These are phyloP conservation scores for Cantharis flavilabris DNA, from an alignment of 2,888 invertebrate genomes.

Conservation along the genomic window DNA sequence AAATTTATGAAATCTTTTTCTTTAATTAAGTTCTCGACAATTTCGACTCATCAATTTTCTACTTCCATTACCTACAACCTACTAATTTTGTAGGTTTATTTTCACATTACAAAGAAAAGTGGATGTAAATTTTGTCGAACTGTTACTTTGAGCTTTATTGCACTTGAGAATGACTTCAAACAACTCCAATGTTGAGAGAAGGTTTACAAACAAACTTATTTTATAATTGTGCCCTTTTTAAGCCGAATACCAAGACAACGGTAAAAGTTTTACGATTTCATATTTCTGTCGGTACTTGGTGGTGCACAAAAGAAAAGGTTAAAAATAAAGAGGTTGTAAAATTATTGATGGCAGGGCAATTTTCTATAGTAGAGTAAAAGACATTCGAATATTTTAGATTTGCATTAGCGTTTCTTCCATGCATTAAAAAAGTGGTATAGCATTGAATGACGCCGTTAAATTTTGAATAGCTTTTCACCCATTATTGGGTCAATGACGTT, in stretches of 20 bases:
- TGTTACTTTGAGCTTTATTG: not conserved
- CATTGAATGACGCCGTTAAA: not conserved
- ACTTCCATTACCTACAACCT: not conserved
- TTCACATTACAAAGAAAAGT: not conserved
- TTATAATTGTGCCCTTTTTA: not conserved
- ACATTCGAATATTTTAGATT: not conserved
- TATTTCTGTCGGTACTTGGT: not conserved
- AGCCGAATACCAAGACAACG: not conserved
- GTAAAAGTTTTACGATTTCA: not conserved
- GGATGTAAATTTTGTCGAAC: not conserved
- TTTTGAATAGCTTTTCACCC: constrained; percentile 19
- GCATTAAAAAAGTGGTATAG: constrained; percentile 6
- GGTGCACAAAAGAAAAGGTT: not conserved
- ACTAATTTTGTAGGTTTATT: not conserved
- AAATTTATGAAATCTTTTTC: not conserved
- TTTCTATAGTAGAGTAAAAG: not conserved
- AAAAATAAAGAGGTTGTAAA: not conserved
- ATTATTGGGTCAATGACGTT: constrained; percentile 25
- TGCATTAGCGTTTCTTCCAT: constrained; percentile 5
- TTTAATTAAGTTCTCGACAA: not conserved
- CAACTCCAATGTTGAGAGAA: not conserved
- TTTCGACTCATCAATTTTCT: not conserved
- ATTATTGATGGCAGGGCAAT: not conserved
- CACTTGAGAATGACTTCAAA: not conserved
- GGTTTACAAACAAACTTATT: not conserved